Percentiles rank a stretch among this genome's conserved stretches.
phyloP scores from a whole-genome alignment of 2,113 vertebrate species.

The Astur gentilis region DNA sequence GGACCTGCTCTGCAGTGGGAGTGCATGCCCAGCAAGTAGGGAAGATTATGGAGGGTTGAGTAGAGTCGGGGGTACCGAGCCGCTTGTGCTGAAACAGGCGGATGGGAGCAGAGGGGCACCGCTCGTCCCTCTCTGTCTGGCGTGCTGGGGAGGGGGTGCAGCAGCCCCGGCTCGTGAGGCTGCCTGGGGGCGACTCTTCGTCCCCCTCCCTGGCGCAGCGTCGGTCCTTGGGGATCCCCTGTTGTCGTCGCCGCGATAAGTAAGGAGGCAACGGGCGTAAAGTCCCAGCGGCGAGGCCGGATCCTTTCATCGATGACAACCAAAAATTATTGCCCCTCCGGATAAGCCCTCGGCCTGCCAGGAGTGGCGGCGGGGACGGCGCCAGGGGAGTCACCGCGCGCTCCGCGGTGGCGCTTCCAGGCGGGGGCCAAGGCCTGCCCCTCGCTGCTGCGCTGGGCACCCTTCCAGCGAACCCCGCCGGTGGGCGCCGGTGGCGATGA shows the following conservation, averaged over 20 bases:
- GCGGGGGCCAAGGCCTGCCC: not conserved
- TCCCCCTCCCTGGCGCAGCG: accelerated
- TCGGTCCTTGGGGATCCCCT: accelerated
- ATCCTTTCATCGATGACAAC: not conserved
- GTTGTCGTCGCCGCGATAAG: accelerated
- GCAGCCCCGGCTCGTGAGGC: accelerated
- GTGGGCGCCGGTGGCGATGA: accelerated
- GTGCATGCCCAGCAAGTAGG: not conserved
- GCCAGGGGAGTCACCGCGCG: not conserved
- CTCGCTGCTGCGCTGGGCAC: not conserved
- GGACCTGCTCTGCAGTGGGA: not conserved
- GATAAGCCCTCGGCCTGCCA: not conserved
- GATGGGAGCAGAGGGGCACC: not conserved
- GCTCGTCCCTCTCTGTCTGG: accelerated
- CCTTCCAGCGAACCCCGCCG: accelerated
- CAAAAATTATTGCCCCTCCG: not conserved
- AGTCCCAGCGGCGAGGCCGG: accelerated
- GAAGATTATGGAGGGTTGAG: not conserved
- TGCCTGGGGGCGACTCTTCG: not conserved
- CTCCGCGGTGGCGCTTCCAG: not conserved
- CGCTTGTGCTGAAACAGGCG: not conserved
- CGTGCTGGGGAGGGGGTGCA: not conserved
- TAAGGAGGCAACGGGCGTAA: not conserved
- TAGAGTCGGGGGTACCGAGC: not conserved
- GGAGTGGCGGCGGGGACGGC: accelerated